Percentiles rank a stretch among this genome's conserved stretches.
Conservation (phyloP, 2,888 invertebrate genomes). For the Eristalis intricaria region DNA sequence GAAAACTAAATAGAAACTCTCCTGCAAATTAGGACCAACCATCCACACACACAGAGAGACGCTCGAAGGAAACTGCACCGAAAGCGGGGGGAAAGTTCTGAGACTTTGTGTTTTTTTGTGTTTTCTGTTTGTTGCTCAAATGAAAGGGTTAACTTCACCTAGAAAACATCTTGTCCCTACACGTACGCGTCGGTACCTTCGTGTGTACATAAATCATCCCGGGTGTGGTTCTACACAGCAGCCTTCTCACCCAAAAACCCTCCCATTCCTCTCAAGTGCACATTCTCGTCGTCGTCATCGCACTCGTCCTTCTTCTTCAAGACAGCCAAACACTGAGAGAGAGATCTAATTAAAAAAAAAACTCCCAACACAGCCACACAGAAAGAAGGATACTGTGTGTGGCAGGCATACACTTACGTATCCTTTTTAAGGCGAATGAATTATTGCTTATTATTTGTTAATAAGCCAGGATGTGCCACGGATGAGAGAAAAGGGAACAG, state of each 20-base stretch:
- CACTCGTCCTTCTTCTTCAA: conserved; percentile 28
- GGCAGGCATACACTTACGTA: conserved; percentile 11
- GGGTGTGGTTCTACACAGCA: conserved; percentile 20
- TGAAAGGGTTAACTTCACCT: conserved; percentile 58
- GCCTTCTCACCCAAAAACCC: conserved; percentile 23
- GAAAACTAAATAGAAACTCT: conserved; percentile 57
- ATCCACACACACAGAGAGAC: conserved; percentile 8
- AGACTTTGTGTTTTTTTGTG: not conserved
- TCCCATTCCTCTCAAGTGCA: conserved; percentile 54
- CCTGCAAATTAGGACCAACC: conserved; percentile 61
- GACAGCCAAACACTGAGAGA: conserved; percentile 1
- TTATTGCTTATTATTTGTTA: conserved; percentile 72
- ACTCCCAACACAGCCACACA: not conserved
- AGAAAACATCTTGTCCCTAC: conserved; percentile 28
- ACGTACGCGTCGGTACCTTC: not conserved
- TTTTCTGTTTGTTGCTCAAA: not conserved
- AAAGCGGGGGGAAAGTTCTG: not conserved
- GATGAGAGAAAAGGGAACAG: conserved; percentile 18
- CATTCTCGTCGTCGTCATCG: conserved; percentile 3
- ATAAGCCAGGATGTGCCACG: conserved; percentile 66
- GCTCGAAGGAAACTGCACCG: not conserved
- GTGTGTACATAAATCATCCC: conserved; percentile 56
- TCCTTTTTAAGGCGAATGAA: conserved; percentile 61
- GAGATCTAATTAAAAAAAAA: conserved; percentile 65
- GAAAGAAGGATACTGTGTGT: conserved; percentile 8